These are phyloP conservation scores for Tribolium castaneum DNA, from an alignment of 1,140 invertebrate species.

Conservation along the genomic window DNA sequence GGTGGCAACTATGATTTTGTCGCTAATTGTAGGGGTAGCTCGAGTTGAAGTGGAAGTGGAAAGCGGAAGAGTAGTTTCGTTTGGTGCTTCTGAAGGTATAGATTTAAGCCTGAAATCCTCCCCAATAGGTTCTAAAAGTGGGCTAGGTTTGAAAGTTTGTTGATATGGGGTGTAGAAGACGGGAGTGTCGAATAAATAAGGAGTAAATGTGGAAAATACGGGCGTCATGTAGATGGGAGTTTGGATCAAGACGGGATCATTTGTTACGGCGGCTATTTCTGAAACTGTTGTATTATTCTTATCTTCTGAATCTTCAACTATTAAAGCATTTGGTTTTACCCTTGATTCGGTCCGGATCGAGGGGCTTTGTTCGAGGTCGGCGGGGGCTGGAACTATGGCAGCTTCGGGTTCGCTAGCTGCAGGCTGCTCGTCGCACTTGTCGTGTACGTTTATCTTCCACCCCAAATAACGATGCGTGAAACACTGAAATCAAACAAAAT, in stretches of 20 bases:
- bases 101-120: constrained; percentile 11
- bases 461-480: constrained; percentile 93
- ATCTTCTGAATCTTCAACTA: constrained; percentile 47
- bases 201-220: constrained; percentile 19
- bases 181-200: constrained; percentile 13
- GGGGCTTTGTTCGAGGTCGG: constrained; percentile 69
- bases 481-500: constrained; percentile 71
- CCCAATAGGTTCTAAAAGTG: constrained; percentile 31
- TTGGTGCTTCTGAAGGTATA: constrained; percentile 15
- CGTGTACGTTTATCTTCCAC: constrained; percentile 94
- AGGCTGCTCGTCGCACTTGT: constrained; percentile 75
- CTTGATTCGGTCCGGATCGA: constrained; percentile 77
- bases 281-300: constrained; percentile 54
- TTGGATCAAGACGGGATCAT: constrained; percentile 29
- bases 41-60: constrained; percentile 37
- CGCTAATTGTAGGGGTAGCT: constrained; percentile 15
- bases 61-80: constrained; percentile 31
- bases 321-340: constrained; percentile 74
- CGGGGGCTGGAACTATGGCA: constrained; percentile 59
- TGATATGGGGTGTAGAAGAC: constrained; percentile 17
- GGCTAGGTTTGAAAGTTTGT: constrained; percentile 40
- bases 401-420: constrained; percentile 72
- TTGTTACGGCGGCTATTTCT: constrained; percentile 47
- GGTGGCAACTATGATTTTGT: background rate
- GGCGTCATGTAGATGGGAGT: constrained; percentile 9